Evolutionary conservation across 2,888 invertebrate species (phyloP), one percentile per base, ranked within the genome.

Genomic region (Rhyacophila evoluta): DNA sequence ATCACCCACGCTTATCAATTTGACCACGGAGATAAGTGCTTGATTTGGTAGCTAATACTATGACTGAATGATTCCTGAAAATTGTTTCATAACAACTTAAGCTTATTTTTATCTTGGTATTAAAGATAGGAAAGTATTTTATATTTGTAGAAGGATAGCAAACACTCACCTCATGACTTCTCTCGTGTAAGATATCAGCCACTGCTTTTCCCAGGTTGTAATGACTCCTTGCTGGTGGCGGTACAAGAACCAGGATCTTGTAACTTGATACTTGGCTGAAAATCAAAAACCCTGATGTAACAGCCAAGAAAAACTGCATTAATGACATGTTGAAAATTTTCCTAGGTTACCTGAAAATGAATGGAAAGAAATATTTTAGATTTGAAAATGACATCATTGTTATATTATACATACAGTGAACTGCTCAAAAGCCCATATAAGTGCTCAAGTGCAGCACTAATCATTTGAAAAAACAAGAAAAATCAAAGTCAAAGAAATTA

Each of bases 111-210:
- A 33, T 33, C 29, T 33, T 6, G 2, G 29, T 2, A 4, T 33
- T 2, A n/a, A n/a, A n/a, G n/a, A n/a, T n/a, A n/a, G n/a, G n/a
- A n/a, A n/a, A n/a, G n/a, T n/a, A n/a, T n/a, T n/a, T n/a, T n/a
- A n/a, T 33, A 6, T 33, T 4, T 2, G 6, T 33, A 33, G 4
- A 15, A 39, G 11, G 15, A 33, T n/a, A n/a, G n/a, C n/a, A n/a
- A n/a, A n/a, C 12, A 11, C 41, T n/a, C 74, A 83, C 83, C 83
- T 83, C 72, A 78, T 83, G 83, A 15, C 83, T 83, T 29, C 82
- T 81, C 11, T 79, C 71, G 8, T 82, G 78, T 69, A 83, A 38
- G 1, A 83, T 81, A 6, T 81, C 77, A 0, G 83, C 81, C 6
- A 83, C 78, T 8, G 80, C 82, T 10, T 75, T 76, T 0, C 81